Base-by-base conservation (phyloP, 2,113 vertebrate genomes). In the Lagopus leucura region DNA sequence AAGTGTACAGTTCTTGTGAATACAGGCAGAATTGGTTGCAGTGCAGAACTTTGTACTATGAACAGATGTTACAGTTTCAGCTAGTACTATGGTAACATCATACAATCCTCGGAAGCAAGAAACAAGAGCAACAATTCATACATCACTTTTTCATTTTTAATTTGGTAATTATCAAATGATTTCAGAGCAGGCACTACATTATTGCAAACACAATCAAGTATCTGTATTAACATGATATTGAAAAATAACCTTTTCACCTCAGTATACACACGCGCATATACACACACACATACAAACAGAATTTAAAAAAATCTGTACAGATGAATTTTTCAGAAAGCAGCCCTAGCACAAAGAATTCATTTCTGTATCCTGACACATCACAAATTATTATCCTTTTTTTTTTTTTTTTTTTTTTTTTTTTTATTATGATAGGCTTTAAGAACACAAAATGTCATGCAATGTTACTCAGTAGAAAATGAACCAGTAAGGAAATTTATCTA, bases 371-470 rank as follows among this genome's bases (percentile, higher is more conserved):
- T 81, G 85, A 96, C 71, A 94, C 79, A 96, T 77, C 82, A 96
- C 79, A 93, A 91, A 90, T 76, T 88, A 93, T 88, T 89, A 95
- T 55, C 52, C 43, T 61, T 93, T 92, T 93, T 54, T 92, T 88
- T 36, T 36, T 36, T 36, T 36, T 10, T 38, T 38, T 42, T 14
- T 42, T 42, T 40, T 13, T 40, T 40, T 93, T 61, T 93, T 92
- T 93, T 54, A 91, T 93, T 82, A 54, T 84, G 66, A 93, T 4
- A 82, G 57, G 27, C 13, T 86, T 92, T 60, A 91, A 94, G 61
- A 71, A 97, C 90, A 97, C 79, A 95, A 97, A 97, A 97, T 92
- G 36, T 69, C 98, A 97, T 97, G 97, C 96, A 28, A 85, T 91
- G 69, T 92, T 93, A 87, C 55, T 96, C 42, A 77, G 65, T 93